These are phyloP conservation scores for Deilephila porcellus DNA, from an alignment of 2,888 invertebrate species.

Conservation along the genomic window DNA sequence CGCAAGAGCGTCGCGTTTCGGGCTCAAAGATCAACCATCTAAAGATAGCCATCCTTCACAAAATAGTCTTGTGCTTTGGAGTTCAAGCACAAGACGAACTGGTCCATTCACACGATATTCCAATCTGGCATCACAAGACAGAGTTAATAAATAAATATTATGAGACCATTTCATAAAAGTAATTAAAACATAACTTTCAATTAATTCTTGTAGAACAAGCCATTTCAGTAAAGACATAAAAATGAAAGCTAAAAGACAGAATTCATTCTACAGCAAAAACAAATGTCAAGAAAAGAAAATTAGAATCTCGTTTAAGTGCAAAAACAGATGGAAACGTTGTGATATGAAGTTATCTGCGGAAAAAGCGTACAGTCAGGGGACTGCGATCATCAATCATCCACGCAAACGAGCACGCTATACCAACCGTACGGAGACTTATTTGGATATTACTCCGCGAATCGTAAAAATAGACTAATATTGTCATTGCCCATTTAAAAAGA, in stretches of 20 bases:
- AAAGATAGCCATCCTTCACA: too few species aligned
- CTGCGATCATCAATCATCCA: conserved; percentile 48
- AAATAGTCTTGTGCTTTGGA: too few species aligned
- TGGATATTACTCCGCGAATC: conserved; percentile 33
- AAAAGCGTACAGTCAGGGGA: conserved; percentile 38
- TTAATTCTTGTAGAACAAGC: too few species aligned
- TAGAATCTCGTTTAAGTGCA: conserved; percentile 41
- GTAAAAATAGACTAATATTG: background rate
- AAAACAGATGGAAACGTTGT: conserved; percentile 45
- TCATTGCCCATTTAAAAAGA: background rate
- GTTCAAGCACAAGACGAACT: too few species aligned
- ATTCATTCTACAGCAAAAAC: conserved; percentile 32
- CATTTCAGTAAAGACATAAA: too few species aligned
- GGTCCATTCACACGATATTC: too few species aligned
- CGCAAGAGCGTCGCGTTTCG: too few species aligned
- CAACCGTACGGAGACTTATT: conserved; percentile 47
- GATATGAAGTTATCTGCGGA: conserved; percentile 45
- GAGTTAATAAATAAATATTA: too few species aligned
- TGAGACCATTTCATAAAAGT: too few species aligned
- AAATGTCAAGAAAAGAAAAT: conserved; percentile 42
- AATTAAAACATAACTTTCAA: too few species aligned
- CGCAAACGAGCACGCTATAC: conserved; percentile 48
- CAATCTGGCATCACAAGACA: too few species aligned
- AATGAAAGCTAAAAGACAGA: background rate
- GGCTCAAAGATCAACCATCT: too few species aligned